These are phyloP conservation scores for Tryphoninae sp. DNA, from an alignment of 2,888 invertebrate genomes.

Conservation along the genomic window DNA sequence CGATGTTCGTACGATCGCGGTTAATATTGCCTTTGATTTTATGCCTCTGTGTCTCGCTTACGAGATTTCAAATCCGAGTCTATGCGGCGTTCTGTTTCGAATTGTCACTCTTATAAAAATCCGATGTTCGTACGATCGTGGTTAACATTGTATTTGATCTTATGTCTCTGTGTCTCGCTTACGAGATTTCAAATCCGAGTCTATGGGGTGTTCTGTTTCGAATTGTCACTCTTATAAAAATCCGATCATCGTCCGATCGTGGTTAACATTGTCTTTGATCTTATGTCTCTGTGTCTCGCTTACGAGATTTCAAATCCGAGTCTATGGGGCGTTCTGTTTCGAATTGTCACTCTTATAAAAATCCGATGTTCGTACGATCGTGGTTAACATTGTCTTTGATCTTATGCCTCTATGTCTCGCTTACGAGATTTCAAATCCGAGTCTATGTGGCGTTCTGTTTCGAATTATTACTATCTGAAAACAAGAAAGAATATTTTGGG, in stretches of 20 bases:
- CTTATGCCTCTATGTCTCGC: slow-evolving; percentile 15
- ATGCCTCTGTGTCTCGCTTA: slow-evolving; percentile 22
- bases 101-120: slow-evolving; percentile 52
- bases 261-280: slow-evolving; percentile 22
- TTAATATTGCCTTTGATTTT: slow-evolving; percentile 21
- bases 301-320: slow-evolving; percentile 12
- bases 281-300: slow-evolving; percentile 19
- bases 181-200: slow-evolving; percentile 11
- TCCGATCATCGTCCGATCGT: slow-evolving; percentile 25
- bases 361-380: slow-evolving; percentile 25
- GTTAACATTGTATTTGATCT: slow-evolving; percentile 20
- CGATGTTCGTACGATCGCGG: slow-evolving; percentile 30
- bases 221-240: slow-evolving; percentile 52
- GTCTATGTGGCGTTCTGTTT: not conserved
- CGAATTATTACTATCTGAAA: no score
- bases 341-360: slow-evolving; percentile 51
- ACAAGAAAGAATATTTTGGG: no score
- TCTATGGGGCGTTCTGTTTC: not conserved
- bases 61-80: slow-evolving; percentile 10
- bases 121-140: slow-evolving; percentile 30
- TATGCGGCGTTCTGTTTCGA: not conserved
- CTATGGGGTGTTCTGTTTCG: not conserved
- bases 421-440: slow-evolving; percentile 22
- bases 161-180: slow-evolving; percentile 19
- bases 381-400: slow-evolving; percentile 26